Evolutionary conservation across 2,113 vertebrate species (phyloP), one percentile per base, ranked within the genome.

Genomic region (Megalops atlanticus): DNA sequence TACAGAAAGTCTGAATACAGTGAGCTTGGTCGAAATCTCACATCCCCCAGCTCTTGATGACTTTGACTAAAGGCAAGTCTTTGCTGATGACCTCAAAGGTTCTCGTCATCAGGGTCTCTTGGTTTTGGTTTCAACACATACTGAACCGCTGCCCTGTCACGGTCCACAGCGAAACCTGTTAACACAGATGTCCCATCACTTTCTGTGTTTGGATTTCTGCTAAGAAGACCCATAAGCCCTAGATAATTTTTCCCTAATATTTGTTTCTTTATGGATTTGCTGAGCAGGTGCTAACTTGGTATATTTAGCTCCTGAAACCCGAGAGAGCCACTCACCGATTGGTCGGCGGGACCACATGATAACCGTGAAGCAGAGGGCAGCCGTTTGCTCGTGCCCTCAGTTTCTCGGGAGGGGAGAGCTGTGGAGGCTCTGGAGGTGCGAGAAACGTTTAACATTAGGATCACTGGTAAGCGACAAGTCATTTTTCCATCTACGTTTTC

Each of bases 281-380:
- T 88, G 94, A 96, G 98, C 98, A 99, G 97, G 97, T 99, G 98
- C 91, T 95, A 95, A 96, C 93, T 83, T 84, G 91, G 91, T 99
- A 98, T 97, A 98, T 99, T 99, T 99, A 97, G 97, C 95, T 91
- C 90, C 69, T 96, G 98, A 97, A 99, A 99, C 92, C 90, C 49
- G 98, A 99, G 95, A 92, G 52, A 85, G 58, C 84, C 74, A 45
- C 82, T 77, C 85, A 82, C 88, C 88, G 91, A 98, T 98, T 98
- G 97, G 97, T 89, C 92, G 85, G 0, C 77, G n/a, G 31, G 27
- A 39, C 89, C 96, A 95, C 95, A 90, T 95, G 91, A 93, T 96
- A 95, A 94, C 93, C 87, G 85, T 15, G 93, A 90, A 94, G 91
- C 92, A 14, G 80, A n/a, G 83, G 78, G 87, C 91, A 88, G 90